These are phyloP conservation scores for Taenaris catops DNA, from an alignment of 2,888 invertebrate genomes.

Conservation along the genomic window DNA sequence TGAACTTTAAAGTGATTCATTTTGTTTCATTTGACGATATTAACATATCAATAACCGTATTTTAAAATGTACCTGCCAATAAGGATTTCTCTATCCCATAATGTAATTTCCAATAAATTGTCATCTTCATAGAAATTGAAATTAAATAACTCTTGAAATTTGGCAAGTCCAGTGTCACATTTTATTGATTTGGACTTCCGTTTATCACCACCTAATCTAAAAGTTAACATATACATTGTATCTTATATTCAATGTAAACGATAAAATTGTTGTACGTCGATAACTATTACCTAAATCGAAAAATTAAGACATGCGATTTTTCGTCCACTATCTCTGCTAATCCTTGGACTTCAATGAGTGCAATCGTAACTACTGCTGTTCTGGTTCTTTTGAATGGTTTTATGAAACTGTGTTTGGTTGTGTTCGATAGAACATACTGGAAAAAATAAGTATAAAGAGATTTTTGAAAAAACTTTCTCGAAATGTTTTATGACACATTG, in stretches of 20 bases:
- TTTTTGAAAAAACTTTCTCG: no score
- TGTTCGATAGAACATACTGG: slow-evolving; percentile 58
- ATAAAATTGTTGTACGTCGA: neutral
- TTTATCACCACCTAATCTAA: slow-evolving; percentile 94
- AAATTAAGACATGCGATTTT: slow-evolving; percentile 90
- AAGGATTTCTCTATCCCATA: slow-evolving; percentile 88
- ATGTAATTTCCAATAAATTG: slow-evolving; percentile 89
- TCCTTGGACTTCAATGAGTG: slow-evolving; percentile 94
- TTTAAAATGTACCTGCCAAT: slow-evolving; percentile 66
- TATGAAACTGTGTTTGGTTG: slow-evolving; percentile 39
- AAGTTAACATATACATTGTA: slow-evolving; percentile 22
- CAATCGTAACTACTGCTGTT: slow-evolving; percentile 91
- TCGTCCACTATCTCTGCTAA: slow-evolving; percentile 89
- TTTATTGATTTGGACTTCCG: slow-evolving; percentile 93
- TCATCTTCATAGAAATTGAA: slow-evolving; percentile 96
- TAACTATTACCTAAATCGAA: slow-evolving; percentile 89
- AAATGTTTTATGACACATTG: no score
- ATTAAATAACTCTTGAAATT: slow-evolving; percentile 98
- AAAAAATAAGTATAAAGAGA: slow-evolving; percentile 27
- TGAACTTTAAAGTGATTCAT: no score
- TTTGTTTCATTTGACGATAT: neutral
- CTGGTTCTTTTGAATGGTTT: slow-evolving; percentile 44
- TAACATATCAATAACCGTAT: neutral
- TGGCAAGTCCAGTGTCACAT: slow-evolving; percentile 73
- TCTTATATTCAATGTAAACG: neutral